These are phyloP conservation scores for Leptura quadrifasciata DNA, from an alignment of 2,888 invertebrate genomes.

Conservation along the genomic window DNA sequence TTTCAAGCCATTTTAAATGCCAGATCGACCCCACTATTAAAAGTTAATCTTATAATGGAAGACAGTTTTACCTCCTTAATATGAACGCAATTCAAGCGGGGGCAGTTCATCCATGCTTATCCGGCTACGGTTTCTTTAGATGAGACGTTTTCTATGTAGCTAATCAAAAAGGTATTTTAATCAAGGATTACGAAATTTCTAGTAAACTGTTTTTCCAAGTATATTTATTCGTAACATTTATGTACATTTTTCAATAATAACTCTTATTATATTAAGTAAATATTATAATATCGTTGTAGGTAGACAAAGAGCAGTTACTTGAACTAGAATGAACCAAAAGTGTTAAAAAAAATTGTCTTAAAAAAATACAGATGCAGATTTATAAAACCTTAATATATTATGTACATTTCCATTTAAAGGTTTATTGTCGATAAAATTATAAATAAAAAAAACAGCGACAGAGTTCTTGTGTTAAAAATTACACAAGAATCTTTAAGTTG, in stretches of 20 bases:
- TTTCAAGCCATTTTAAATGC: too few species aligned
- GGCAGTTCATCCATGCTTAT: too few species aligned
- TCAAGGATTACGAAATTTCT: too few species aligned
- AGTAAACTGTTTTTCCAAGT: neutral
- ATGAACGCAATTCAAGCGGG: too few species aligned
- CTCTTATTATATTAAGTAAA: neutral
- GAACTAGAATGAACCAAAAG: neutral
- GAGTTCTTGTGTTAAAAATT: neutral
- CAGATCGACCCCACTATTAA: too few species aligned
- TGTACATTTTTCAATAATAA: constrained; percentile 20
- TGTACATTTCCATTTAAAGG: constrained; percentile 12
- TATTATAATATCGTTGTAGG: neutral
- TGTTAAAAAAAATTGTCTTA: constrained; percentile 2
- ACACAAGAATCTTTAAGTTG: neutral
- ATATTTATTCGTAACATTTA: constrained; percentile 23
- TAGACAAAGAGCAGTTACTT: neutral
- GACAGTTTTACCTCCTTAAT: too few species aligned
- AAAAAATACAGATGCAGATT: neutral
- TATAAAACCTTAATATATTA: constrained; percentile 12
- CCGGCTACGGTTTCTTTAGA: too few species aligned
- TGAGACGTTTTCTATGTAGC: too few species aligned
- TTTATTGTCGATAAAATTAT: constrained; percentile 1
- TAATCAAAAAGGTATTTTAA: too few species aligned
- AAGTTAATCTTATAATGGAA: too few species aligned
- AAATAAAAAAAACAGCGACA: neutral